Evolutionary conservation across 64 coral and sea anemone species (phyloP), one percentile per base, ranked within the genome.

Genomic region (Cladopsammia gracilis): DNA sequence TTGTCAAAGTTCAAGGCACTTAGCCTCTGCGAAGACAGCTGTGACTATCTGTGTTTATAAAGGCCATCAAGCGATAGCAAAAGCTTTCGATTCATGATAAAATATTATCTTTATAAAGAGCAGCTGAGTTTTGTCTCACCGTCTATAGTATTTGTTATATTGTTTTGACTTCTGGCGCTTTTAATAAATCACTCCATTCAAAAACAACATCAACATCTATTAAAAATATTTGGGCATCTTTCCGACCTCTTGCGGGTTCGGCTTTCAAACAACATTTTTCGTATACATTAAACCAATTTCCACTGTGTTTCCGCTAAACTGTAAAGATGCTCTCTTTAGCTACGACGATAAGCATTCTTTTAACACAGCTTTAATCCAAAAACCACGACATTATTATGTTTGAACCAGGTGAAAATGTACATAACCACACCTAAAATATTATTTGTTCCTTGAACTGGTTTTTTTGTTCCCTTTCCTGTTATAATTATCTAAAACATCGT

Each of bases 151-250:
- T 12, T 82, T 10, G 16, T 44, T 44, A n/a, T 60, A 16, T 79
- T 82, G 43, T 48, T 82, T 60, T 82, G 6, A 43, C 20, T 82
- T 59, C 23, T 58, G 5, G 7, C 10, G 10, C 45, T 54, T 77
- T 69, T 23, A 56, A 54, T 79, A 44, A 62, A 82, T 60, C 78
- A 82, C 46, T 82, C 20, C 7, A 43, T 44, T 13, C 10, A 46
- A 19, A 4, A 44, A 82, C 34, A 62, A 12, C 56, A 62, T 54
- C 78, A 25, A 62, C 26, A 3, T 0, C 13, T 26, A 58, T 56
- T 77, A 11, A 23, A 56, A 77, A 77, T 77, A 77, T 77, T 77
- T 77, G 70, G 34, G 70, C 25, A 45, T 8, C 23, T 42, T 69
- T 24, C 72, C 72, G 46, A 49, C 15, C 72, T 20, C 14, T 20